A percentile compares a stretch with the other conserved stretches of the same genome.
Conservation (phyloP, 2,113 vertebrate species). For the Rhinichthys klamathensis region DNA sequence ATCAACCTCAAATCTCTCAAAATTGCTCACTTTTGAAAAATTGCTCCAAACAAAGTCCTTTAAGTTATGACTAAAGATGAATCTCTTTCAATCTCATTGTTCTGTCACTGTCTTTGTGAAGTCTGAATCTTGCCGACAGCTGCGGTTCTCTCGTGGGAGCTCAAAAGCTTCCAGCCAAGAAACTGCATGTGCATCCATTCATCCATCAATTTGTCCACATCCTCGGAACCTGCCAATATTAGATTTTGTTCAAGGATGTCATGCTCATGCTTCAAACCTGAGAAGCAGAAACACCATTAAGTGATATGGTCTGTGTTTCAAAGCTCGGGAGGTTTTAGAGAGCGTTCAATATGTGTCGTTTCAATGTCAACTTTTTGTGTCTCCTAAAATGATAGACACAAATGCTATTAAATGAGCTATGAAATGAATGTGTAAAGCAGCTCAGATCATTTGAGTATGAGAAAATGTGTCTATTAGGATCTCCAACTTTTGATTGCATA, state of each 20-base stretch:
- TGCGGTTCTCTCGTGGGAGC: not conserved
- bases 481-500: not conserved
- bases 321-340: not conserved
- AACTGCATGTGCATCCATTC: not conserved
- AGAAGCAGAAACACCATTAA: not conserved
- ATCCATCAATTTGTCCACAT: not conserved
- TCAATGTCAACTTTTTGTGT: not conserved
- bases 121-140: not conserved
- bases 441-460: not conserved
- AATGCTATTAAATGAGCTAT: not conserved
- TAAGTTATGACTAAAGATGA: not conserved
- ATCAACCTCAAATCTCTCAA: not conserved
- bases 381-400: not conserved
- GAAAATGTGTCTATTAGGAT: no score
- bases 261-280: not conserved
- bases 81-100: not conserved
- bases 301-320: not conserved
- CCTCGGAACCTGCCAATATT: not conserved
- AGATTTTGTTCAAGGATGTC: conserved; percentile 15
- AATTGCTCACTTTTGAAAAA: not conserved
- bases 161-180: not conserved
- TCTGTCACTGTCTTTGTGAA: not conserved
- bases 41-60: not conserved
- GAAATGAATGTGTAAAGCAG: not conserved
- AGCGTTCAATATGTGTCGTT: not conserved